A percentile compares a stretch with the other conserved stretches of the same genome.
These are phyloP conservation scores for Hemiscyllium ocellatum DNA, from an alignment of 2,113 vertebrate genomes.

Conservation along the genomic window DNA sequence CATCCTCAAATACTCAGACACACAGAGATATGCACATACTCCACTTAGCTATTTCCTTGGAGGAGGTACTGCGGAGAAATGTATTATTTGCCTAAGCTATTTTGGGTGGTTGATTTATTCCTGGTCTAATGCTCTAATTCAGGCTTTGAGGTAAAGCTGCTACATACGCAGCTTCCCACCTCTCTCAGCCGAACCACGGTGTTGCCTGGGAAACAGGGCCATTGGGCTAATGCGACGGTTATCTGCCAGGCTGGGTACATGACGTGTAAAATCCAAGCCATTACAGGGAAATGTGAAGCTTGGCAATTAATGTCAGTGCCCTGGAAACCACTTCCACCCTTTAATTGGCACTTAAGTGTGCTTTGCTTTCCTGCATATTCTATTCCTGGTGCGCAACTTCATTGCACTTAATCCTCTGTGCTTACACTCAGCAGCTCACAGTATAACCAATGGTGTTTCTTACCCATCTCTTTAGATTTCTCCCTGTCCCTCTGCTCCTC, in stretches of 20 bases:
- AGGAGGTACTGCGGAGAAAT: neutral
- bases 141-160: slow-evolving; percentile 68
- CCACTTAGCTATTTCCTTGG: neutral
- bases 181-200: slow-evolving; percentile 15
- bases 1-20: neutral
- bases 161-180: slow-evolving; percentile 57
- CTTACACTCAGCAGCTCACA: neutral
- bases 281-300: slow-evolving; percentile 10
- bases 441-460: neutral
- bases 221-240: neutral
- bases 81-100: slow-evolving; percentile 50
- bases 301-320: neutral
- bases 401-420: neutral
- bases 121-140: slow-evolving; percentile 72
- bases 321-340: slow-evolving; percentile 31
- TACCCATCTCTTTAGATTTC: neutral
- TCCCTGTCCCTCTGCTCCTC: slow-evolving; percentile 8
- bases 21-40: neutral
- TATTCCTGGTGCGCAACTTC: neutral
- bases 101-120: slow-evolving; percentile 67
- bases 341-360: slow-evolving; percentile 20
- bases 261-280: neutral
- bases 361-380: slow-evolving; percentile 21
- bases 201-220: slow-evolving; percentile 19
- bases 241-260: neutral